Conservation (phyloP, 2,888 invertebrate genomes). For the Yponomeuta malinellus region DNA sequence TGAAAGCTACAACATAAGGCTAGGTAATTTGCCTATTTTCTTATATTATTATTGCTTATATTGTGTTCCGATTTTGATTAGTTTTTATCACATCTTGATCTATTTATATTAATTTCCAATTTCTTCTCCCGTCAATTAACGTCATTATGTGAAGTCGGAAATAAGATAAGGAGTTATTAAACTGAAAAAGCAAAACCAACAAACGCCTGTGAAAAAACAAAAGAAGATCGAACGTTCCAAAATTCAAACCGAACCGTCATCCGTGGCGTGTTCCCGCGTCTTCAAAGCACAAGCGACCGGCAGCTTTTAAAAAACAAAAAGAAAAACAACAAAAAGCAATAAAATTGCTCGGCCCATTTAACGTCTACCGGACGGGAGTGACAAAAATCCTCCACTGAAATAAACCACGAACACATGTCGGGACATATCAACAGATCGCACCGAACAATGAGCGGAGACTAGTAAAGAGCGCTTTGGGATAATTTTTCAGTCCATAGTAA, state of each 20-base stretch:
- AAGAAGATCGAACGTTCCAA: constrained; percentile 2
- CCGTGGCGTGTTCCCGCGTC: constrained; percentile 35
- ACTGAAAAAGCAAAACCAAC: too few species aligned
- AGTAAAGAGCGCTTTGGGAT: not conserved
- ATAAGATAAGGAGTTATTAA: too few species aligned
- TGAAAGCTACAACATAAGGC: too few species aligned
- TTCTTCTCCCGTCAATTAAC: too few species aligned
- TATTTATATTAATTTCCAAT: too few species aligned
- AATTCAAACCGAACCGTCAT: constrained; percentile 43
- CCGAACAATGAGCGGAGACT: constrained; percentile 22
- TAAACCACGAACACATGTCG: constrained; percentile 70
- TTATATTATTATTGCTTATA: too few species aligned
- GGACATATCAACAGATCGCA: constrained; percentile 42
- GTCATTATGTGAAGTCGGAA: too few species aligned
- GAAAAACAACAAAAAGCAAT: constrained; percentile 48
- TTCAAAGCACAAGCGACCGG: constrained; percentile 43
- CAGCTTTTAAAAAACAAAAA: constrained; percentile 26
- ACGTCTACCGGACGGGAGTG: constrained; percentile 70
- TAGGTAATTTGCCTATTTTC: too few species aligned
- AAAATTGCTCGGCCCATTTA: constrained; percentile 73
- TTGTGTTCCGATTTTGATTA: too few species aligned
- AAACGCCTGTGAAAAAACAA: not conserved
- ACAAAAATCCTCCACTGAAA: constrained; percentile 73
- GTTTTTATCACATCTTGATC: too few species aligned
- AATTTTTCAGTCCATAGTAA: not conserved